Evolutionary conservation across 1,140 invertebrate species (phyloP), one percentile per base, ranked within the genome.

Genomic region (Anoplolepis gracilipes): DNA sequence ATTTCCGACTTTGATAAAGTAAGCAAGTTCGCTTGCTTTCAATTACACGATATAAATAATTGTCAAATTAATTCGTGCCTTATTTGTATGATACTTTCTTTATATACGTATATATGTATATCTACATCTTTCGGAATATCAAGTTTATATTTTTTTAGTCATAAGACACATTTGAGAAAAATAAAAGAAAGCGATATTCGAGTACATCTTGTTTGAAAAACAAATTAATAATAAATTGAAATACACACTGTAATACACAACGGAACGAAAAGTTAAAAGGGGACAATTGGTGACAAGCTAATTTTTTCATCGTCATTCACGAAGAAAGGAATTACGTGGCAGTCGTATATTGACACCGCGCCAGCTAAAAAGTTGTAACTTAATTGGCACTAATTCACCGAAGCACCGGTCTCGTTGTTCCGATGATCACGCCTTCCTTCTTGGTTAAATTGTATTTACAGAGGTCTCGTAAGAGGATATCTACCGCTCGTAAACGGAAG

Each of bases 351-450:
- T 76, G 64, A 87, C 11, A 46, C 4, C 7, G 53, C 39, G 42
- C 46, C 42, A 39, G 67, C 85, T 88, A 86, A 90, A 91, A 91
- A 90, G 73, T 90, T 53, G 62, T 76, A 49, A 36, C 85, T 92
- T 90, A 92, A 92, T 92, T 91, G 90, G 59, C 76, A 57, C 53
- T 92, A 92, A 92, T 92, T 92, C 85, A 88, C 82, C 57, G 90
- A 91, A 90, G 82, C 73, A 76, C 86, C 81, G 87, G 57, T 75
- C 75, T 67, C 55, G 46, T 19, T 36, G 39, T 62, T 77, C 25
- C 39, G 57, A 42, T 30, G 25, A 86, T 72, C 73, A 65, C 46
- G 69, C 25, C 89, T 69, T 79, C 42, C 79, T 87, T 59, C 57
- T 36, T 61, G 64, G 62, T 42, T 53, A 64, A 69, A 84, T 30